Evolutionary conservation across 2,797 vertebrate species (phyloP), one percentile per base, ranked within the genome.

Genomic region (Neomorphus geoffroyi): DNA sequence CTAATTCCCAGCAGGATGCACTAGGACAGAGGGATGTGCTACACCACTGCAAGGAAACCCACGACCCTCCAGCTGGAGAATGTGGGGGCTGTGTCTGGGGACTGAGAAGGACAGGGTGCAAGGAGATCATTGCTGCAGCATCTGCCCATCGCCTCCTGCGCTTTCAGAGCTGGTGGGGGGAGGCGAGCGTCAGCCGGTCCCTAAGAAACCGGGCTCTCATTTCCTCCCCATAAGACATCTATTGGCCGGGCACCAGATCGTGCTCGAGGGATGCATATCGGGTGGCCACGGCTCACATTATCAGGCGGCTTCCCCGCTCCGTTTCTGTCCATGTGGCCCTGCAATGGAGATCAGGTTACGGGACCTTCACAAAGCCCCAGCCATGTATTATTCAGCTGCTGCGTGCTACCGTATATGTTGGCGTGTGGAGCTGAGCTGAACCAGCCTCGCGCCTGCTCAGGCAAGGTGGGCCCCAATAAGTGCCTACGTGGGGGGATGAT

Each of bases 341-440:
- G 95, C 37, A 33, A 64, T 2, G 86, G 33, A 4, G 97, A 82
- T 98, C 97, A 7, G 65, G 88, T 97, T 97, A 90, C 97, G 9
- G 85, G 79, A 75, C 90, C 94, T 81, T 73, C 94, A 94, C 97
- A 96, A 96, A 96, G 95, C 74, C 18, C 85, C 88, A 28, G 62
- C 48, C 97, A 97, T 97, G 90, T 80, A 97, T 97, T 96, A 97
- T 97, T 97, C 94, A 97, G 88, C 89, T 27, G 11, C 51, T 7
- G 64, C 15, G 37, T n/a, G 84, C 95, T 86, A 74, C 93, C 23
- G 79, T 91, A 73, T 79, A 86, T 58, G 88, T 50, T 10, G 75
- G 46, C 32, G 41, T 19, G 92, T 10, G n/a, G 94, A 69, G 88
- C 85, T 3, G 80, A 85, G 62, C 81, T 5, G 19, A 24, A 3